Evolutionary conservation across 2,888 invertebrate species (phyloP).

Genomic region (Timema cristinae): DNA sequence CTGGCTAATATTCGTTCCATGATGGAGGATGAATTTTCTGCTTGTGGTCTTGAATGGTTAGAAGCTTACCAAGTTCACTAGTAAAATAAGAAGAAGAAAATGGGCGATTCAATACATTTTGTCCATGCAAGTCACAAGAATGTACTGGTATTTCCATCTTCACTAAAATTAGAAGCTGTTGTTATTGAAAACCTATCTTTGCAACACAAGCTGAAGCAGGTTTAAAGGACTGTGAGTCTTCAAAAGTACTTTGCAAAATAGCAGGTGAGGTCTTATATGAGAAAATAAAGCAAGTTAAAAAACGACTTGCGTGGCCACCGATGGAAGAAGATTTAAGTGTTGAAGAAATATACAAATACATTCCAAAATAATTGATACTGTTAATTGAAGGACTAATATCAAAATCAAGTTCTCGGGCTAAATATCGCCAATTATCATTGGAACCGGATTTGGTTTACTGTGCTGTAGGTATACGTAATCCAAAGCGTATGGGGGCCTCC

Average conservation of each 20-base stretch:
- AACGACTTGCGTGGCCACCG: background rate
- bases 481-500: background rate
- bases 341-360: background rate
- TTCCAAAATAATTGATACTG: slow-evolving; percentile 5
- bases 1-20: background rate
- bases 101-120: background rate
- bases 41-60: slow-evolving; percentile 3
- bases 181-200: slow-evolving; percentile 2
- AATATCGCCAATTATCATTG: slow-evolving; percentile 3
- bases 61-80: background rate
- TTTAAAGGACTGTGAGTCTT: background rate
- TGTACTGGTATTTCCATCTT: slow-evolving; percentile 9
- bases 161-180: slow-evolving; percentile 1
- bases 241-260: background rate
- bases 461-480: slow-evolving; percentile 11
- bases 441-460: slow-evolving; percentile 8
- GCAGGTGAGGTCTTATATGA: background rate
- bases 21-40: slow-evolving; percentile 10
- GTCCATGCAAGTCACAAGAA: background rate
- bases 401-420: background rate
- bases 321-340: slow-evolving; percentile 2
- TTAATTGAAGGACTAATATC: slow-evolving; percentile 1
- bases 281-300: slow-evolving; percentile 8
- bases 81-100: slow-evolving; percentile 5
- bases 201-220: slow-evolving; percentile 1